phyloP scores from a whole-genome alignment of 2,113 vertebrate genomes.

The Alligator mississippiensis region DNA sequence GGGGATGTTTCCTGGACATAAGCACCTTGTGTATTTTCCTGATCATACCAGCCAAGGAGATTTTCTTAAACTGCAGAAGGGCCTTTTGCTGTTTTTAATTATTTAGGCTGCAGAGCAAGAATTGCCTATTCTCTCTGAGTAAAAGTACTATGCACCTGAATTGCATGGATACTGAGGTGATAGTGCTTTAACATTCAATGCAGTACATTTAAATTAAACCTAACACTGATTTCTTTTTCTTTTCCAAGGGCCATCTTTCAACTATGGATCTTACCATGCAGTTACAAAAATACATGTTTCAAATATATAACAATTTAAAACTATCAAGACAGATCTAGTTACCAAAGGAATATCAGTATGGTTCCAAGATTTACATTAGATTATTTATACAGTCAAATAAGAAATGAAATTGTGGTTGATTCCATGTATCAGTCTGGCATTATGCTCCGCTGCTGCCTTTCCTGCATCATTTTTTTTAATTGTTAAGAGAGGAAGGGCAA shows the following conservation, averaged over 20 bases:
- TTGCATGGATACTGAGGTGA: neutral
- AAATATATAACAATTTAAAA: neutral
- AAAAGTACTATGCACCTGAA: neutral
- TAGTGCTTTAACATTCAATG: neutral
- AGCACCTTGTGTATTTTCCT: neutral
- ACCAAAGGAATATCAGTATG: neutral
- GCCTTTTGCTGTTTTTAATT: neutral
- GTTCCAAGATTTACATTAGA: neutral
- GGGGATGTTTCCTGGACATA: accelerated
- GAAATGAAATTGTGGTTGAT: neutral
- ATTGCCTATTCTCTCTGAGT: neutral
- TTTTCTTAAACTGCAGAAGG: neutral
- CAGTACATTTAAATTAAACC: conserved; percentile 27
- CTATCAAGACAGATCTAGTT: neutral
- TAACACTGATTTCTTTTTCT: neutral
- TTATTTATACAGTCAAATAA: neutral
- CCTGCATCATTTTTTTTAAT: neutral
- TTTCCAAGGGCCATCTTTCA: conserved; percentile 30
- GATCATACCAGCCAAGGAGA: neutral
- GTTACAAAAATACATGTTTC: conserved; percentile 1
- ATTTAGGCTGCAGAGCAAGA: neutral
- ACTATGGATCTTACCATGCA: neutral
- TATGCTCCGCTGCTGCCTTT: neutral
- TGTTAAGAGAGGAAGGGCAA: neutral
- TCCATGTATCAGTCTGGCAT: neutral